Base-by-base conservation (phyloP, 1,140 invertebrate species). In the Pogonus chalceus region DNA sequence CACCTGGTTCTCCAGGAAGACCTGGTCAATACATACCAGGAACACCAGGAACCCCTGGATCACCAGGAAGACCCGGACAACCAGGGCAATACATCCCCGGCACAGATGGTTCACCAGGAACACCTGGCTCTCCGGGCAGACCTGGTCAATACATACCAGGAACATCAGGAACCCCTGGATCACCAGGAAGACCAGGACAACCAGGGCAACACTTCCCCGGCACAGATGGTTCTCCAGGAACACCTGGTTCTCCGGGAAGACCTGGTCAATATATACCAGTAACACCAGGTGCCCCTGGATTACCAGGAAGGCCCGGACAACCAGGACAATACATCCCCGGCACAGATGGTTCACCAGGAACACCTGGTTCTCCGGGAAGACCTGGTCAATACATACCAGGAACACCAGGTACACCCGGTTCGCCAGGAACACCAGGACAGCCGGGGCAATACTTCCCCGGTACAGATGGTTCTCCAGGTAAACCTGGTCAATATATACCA, bases 311-410 rank as follows among this genome's bases (percentile, higher is more conserved):
- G 55, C 57, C 66, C n/a, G 64, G 37, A 18, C 7, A 16, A 43
- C 18, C 64, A 14, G 58, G 61, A 24, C 65, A 64, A 49, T 70
- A 69, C 20, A 53, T 66, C 57, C 69, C 69, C 3, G 37, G 37
- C 9, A 4, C 9, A 43, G 7, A 7, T 22, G 51, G 49, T 20
- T 10, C 3, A 43, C 37, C 37, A 43, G 37, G 37, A 43, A 43
- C 18, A 43, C 37, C 37, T 9, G 37, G 37, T 18, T 10, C 9
- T 12, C 9, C 37, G 18, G 37, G 37, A 43, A 43, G 7, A 12
- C 37, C 37, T 10, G 37, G 37, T 4, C 3, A 3, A 12, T 18
- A 9, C 9, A 4, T 4, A 12, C 9, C 9, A 43, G 9, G 9
- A 43, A 4, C 3, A 12, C 37, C 9, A 16, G 10, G 23, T 22